phyloP scores from a whole-genome alignment of 2,888 invertebrate genomes.

The Agapostemon virescens region DNA sequence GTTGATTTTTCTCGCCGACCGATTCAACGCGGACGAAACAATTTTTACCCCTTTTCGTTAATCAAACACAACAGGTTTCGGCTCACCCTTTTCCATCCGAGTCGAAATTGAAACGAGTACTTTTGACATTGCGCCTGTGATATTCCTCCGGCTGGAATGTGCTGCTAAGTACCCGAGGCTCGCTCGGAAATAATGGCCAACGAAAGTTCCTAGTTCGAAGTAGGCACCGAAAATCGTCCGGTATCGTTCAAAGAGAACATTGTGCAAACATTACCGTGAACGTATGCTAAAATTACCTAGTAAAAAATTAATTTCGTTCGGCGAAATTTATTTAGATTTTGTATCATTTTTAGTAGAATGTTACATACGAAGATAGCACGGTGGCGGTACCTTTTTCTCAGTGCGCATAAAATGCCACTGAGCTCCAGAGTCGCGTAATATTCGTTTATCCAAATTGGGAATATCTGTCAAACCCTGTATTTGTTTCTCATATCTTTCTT shows the following conservation, averaged over 20 bases:
- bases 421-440: no score
- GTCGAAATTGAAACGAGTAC: background rate
- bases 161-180: background rate
- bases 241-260: background rate
- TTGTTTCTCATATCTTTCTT: no score
- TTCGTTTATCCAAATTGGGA: no score
- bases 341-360: no score
- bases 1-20: conserved; percentile 24
- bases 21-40: conserved; percentile 12
- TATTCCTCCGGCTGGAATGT: background rate
- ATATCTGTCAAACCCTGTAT: no score
- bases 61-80: background rate
- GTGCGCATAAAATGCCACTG: no score
- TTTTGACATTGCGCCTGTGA: background rate
- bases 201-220: background rate
- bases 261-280: background rate
- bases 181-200: background rate
- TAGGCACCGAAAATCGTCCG: background rate
- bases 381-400: no score
- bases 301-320: background rate
- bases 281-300: background rate
- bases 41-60: background rate
- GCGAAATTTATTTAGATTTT: no score
- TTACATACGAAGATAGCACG: no score
- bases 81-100: background rate